Conservation (phyloP, 1,140 invertebrate species). For the Nephila pilipes region DNA sequence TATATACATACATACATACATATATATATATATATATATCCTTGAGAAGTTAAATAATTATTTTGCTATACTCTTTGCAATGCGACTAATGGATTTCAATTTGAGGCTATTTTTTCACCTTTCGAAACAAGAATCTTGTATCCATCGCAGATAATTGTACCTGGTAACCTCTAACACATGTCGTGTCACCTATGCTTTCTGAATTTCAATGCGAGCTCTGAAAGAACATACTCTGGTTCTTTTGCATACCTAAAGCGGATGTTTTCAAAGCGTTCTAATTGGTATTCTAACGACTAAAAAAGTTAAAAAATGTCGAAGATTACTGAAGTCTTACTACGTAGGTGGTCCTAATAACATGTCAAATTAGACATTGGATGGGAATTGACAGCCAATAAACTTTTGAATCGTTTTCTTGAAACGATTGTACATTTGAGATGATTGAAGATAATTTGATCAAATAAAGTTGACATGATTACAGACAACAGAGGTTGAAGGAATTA, state of each 20-base stretch:
- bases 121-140: neutral
- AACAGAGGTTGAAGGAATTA: neutral
- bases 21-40: too few species aligned
- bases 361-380: neutral
- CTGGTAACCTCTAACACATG: conserved; percentile 11
- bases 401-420: neutral
- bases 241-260: neutral
- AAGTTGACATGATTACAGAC: too few species aligned
- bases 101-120: neutral
- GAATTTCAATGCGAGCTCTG: neutral
- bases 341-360: conserved; percentile 1
- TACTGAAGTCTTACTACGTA: neutral
- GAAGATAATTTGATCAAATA: neutral
- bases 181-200: neutral
- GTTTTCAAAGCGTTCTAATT: neutral
- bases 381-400: neutral
- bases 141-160: neutral
- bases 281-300: neutral
- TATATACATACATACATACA: too few species aligned
- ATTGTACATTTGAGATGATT: neutral
- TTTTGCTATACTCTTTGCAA: too few species aligned
- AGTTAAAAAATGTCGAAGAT: neutral
- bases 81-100: too few species aligned
- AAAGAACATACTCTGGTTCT: neutral
- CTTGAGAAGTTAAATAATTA: too few species aligned